Percentiles rank a stretch among this genome's conserved stretches.
phyloP scores from a whole-genome alignment of 2,797 vertebrate species.

The Oreochromis grahami region DNA sequence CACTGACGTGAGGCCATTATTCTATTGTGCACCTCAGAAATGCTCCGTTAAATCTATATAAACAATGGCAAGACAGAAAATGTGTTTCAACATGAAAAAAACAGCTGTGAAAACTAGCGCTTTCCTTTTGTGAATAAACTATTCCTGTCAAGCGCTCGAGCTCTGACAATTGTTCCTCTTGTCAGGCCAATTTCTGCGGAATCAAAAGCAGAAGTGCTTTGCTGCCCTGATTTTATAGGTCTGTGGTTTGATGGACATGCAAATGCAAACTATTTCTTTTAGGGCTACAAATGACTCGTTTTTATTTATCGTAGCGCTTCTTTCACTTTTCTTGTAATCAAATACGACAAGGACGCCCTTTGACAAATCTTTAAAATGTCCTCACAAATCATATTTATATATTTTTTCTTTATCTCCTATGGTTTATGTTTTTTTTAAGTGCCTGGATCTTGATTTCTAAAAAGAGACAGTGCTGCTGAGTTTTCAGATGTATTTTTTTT shows the following conservation, averaged over 20 bases:
- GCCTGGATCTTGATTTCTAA: not conserved
- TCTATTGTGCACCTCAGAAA: constrained; percentile 28
- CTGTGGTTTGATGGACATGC: not conserved
- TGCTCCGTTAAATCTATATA: not conserved
- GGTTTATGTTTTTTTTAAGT: not conserved
- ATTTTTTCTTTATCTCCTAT: not conserved
- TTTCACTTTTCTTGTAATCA: not conserved
- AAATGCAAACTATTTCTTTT: not conserved
- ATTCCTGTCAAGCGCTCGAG: not conserved
- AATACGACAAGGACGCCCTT: not conserved
- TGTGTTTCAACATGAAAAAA: constrained; percentile 4
- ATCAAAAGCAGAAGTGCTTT: not conserved
- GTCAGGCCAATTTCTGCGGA: not conserved
- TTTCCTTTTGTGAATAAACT: not conserved
- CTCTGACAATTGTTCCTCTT: not conserved
- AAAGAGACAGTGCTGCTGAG: not conserved
- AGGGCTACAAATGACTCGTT: not conserved
- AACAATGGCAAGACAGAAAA: constrained; percentile 17
- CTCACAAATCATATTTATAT: not conserved
- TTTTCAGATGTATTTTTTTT: not conserved
- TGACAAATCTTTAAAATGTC: not conserved
- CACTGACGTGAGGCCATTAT: constrained; percentile 9
- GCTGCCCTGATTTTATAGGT: not conserved
- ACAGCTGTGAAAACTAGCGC: not conserved
- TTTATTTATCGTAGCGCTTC: not conserved